Percentiles rank a stretch among this genome's conserved stretches.
These are phyloP conservation scores for Pogona vitticeps DNA, from an alignment of 2,113 vertebrate genomes.

Conservation along the genomic window DNA sequence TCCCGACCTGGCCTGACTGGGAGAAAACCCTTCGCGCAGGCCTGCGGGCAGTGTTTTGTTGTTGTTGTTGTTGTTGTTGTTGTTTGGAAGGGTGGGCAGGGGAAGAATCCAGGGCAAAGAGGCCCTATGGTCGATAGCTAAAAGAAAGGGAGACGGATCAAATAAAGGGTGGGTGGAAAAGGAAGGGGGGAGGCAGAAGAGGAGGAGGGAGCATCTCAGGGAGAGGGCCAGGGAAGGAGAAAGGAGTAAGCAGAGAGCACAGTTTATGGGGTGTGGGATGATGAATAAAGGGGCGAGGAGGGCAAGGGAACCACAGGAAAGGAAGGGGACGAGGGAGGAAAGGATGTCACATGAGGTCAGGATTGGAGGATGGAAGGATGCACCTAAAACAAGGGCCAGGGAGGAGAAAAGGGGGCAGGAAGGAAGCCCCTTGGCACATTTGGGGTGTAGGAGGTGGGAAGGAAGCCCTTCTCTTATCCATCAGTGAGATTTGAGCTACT, in stretches of 20 bases:
- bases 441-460: neutral
- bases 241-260: neutral
- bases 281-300: neutral
- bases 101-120: neutral
- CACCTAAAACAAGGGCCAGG: no score
- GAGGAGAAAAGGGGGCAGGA: no score
- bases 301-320: neutral
- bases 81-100: no score
- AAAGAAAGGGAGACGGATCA: neutral
- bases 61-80: neutral
- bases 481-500: constrained; percentile 22
- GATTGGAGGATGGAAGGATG: no score
- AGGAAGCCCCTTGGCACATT: no score
- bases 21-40: neutral
- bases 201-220: no score
- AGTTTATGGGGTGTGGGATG: neutral
- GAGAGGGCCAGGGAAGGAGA: no score
- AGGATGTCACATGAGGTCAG: neutral
- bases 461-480: neutral
- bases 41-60: neutral
- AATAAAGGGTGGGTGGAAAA: neutral
- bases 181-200: neutral
- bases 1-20: no score
- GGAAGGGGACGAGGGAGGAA: neutral
- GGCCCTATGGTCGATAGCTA: no score